Conservation (phyloP, 2,113 vertebrate genomes). For the Trinectes maculatus region DNA sequence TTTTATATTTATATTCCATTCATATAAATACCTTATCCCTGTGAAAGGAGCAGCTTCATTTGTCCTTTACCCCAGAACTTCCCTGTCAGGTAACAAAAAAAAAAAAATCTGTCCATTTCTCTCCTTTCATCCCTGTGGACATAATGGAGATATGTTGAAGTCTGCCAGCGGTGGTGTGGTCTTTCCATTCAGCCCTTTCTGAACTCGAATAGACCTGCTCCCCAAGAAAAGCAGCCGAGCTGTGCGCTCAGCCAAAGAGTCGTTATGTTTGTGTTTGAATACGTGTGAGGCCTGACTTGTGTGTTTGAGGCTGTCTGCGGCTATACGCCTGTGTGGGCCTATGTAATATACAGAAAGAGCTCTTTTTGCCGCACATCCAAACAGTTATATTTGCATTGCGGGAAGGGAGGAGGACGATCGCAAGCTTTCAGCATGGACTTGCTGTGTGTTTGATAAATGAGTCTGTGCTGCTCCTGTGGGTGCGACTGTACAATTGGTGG, state of each 20-base stretch:
- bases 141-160: slow-evolving; percentile 40
- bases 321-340: background rate
- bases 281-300: background rate
- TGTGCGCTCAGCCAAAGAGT: slow-evolving; percentile 20
- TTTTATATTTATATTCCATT: slow-evolving; percentile 48
- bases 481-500: slow-evolving; percentile 28
- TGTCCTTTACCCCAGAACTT: slow-evolving; percentile 53
- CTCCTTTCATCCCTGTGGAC: slow-evolving; percentile 32
- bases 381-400: slow-evolving; percentile 51
- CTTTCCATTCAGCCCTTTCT: slow-evolving; percentile 31
- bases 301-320: background rate
- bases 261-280: slow-evolving; percentile 21
- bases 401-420: background rate
- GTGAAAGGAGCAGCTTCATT: slow-evolving; percentile 64
- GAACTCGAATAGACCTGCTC: slow-evolving; percentile 20
- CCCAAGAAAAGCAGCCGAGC: slow-evolving; percentile 16
- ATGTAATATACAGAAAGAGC: slow-evolving; percentile 17
- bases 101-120: slow-evolving; percentile 32
- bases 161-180: slow-evolving; percentile 19
- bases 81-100: slow-evolving; percentile 47
- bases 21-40: slow-evolving; percentile 66
- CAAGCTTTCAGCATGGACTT: slow-evolving; percentile 32
- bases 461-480: slow-evolving; percentile 58
- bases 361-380: slow-evolving; percentile 33
- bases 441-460: slow-evolving; percentile 73